Conservation (phyloP, 2,888 invertebrate genomes). For the Macrosoma leucophasiata region DNA sequence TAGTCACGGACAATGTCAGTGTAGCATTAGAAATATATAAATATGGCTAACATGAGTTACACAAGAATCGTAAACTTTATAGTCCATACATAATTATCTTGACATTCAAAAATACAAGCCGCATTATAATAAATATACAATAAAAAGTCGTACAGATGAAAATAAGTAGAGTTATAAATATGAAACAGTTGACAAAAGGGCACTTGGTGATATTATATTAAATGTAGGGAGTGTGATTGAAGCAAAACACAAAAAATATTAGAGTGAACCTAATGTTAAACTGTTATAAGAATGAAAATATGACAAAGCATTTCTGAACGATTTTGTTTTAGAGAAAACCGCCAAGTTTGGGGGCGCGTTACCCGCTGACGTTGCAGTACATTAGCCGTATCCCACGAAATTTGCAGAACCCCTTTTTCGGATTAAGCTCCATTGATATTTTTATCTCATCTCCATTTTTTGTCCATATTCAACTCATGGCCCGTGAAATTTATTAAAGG, state of each 20-base stretch:
- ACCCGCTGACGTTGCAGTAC: conserved; percentile 52
- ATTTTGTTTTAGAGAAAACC: no score
- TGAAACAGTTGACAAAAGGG: conserved; percentile 40
- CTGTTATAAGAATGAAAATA: no score
- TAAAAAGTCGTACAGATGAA: conserved; percentile 40
- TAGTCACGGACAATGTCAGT: no score
- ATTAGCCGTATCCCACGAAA: conserved; percentile 45
- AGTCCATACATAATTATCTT: conserved; percentile 35
- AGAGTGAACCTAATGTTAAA: no score
- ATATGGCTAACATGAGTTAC: conserved; percentile 48
- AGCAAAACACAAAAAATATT: no score
- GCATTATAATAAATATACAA: conserved; percentile 44
- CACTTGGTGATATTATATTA: conserved; percentile 27
- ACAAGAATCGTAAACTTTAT: conserved; percentile 31
- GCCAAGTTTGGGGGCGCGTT: conserved; percentile 43
- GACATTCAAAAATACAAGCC: conserved; percentile 37
- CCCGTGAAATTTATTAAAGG: conserved; percentile 65
- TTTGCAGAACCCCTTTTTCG: conserved; percentile 37
- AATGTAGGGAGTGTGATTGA: conserved; percentile 23
- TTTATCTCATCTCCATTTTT: conserved; percentile 67
- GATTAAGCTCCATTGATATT: conserved; percentile 59
- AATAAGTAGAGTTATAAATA: conserved; percentile 38
- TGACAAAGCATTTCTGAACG: no score
- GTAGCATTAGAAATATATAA: no score
- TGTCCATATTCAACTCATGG: conserved; percentile 52